These are phyloP conservation scores for Hydropsyche tenuis DNA, from an alignment of 1,140 invertebrate genomes.

Conservation along the genomic window DNA sequence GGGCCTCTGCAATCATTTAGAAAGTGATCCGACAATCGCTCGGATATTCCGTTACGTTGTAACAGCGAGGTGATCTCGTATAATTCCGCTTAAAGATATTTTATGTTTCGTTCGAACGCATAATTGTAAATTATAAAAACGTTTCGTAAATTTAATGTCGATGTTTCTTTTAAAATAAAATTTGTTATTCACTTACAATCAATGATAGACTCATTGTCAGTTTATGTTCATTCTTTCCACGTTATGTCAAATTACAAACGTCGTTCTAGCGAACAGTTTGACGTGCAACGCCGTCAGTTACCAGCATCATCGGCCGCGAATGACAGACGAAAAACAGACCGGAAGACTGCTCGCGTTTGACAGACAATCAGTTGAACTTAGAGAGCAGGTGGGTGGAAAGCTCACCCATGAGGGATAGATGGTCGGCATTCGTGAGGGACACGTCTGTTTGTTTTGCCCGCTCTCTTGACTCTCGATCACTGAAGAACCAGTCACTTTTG, in stretches of 20 bases:
- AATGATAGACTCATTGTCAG: no score
- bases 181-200: no score
- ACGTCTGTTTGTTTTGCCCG: background rate
- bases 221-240: no score
- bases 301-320: conserved; percentile 2
- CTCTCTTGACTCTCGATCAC: background rate
- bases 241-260: conserved; percentile 9
- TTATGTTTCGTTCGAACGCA: no score
- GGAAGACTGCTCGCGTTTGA: conserved; percentile 20
- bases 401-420: background rate
- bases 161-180: no score
- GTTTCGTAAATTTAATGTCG: no score
- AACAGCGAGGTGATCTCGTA: no score
- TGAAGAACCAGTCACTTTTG: background rate
- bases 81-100: no score
- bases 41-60: background rate
- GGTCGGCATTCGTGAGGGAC: background rate
- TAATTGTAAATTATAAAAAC: no score
- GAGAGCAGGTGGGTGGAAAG: conserved; percentile 5
- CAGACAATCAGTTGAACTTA: background rate
- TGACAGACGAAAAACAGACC: background rate
- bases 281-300: background rate
- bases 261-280: conserved; percentile 16
- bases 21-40: conserved; percentile 39
- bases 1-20: conserved; percentile 43